Evolutionary conservation across 2,888 invertebrate species (phyloP).

Genomic region (Leptinotarsa rubiginosa): DNA sequence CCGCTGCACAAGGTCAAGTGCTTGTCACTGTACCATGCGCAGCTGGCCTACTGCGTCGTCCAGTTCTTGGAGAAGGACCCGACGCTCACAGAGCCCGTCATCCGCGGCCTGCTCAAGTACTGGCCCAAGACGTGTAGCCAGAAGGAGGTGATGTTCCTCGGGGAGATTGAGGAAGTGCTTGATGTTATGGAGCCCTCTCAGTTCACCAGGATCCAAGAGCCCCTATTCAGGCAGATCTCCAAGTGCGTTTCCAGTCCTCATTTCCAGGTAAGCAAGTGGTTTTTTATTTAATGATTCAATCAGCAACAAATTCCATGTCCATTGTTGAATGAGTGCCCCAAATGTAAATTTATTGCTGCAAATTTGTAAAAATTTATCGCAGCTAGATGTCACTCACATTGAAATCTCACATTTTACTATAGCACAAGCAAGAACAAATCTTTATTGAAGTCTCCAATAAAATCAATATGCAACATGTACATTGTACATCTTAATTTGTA

Average conservation of each 20-base stretch:
- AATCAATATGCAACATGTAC: too few species aligned
- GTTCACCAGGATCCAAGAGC: slow-evolving; percentile 98
- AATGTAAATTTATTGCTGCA: too few species aligned
- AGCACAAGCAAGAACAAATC: too few species aligned
- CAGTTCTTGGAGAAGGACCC: slow-evolving; percentile 96
- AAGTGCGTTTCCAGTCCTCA: slow-evolving; percentile 99
- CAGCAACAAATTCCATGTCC: too few species aligned
- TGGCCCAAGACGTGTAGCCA: slow-evolving; percentile 99
- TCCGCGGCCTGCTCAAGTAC: slow-evolving; percentile 93
- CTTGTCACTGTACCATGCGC: slow-evolving; percentile 96
- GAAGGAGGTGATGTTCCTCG: slow-evolving; percentile 99
- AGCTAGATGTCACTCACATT: too few species aligned
- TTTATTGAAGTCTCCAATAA: too few species aligned
- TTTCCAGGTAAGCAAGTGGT: slow-evolving; percentile 83
- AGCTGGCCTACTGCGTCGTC: slow-evolving; percentile 98
- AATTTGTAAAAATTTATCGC: too few species aligned
- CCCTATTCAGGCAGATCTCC: slow-evolving; percentile 97
- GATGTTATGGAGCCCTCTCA: slow-evolving; percentile 99
- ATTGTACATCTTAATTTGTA: too few species aligned
- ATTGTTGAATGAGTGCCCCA: too few species aligned
- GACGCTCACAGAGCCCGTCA: slow-evolving; percentile 93
- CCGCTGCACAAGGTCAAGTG: slow-evolving; percentile 72
- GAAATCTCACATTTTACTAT: too few species aligned
- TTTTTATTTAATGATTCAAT: not conserved
- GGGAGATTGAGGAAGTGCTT: slow-evolving; percentile 98